Base-by-base conservation (phyloP, 2,113 vertebrate genomes). In the Osmerus eperlanus region DNA sequence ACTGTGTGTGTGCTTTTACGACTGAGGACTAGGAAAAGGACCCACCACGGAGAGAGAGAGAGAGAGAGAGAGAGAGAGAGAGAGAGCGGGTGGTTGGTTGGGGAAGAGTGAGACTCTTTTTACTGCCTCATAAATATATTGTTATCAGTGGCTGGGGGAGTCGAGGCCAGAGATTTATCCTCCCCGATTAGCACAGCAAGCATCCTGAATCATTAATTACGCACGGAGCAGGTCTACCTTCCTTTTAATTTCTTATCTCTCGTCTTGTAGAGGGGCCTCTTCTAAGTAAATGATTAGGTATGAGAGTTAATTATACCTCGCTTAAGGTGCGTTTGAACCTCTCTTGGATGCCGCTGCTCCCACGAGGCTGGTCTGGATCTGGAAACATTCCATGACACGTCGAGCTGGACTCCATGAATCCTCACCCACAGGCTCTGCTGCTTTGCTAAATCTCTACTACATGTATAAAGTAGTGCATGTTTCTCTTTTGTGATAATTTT, bases 101-200 rank as follows among this genome's bases (percentile, higher is more conserved):
- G 41, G 41, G 41, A 7, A 47, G 41, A 11, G 9, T 7, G 41
- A 47, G 41, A 47, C 83, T 82, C 79, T 81, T 75, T 90, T 91
- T 91, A 91, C 85, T 25, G 81, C 83, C 83, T 77, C 87, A 91
- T 91, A 91, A 92, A 92, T 92, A 91, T 86, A 91, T 91, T 90
- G 90, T 91, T 92, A 88, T 89, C 86, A 77, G 85, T 5, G 60
- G 79, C 78, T 83, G 79, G 77, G 79, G 76, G 80, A 84, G 88
- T 86, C 81, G 70, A 68, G 59, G 52, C 16, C 12, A 16, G 77
- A 93, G 90, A 93, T 92, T 92, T 92, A 92, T 92, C 83, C 87
- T 12, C 47, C 65, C 41, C 73, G 78, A 90, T 92, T 91, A 91
- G 87, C 64, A 85, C 85, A 83, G 83, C 85, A 84, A 87, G 89